Percentiles rank a stretch among this genome's conserved stretches.
Conservation (phyloP, 2,888 invertebrate species). For the Oxystoma pomonae region DNA sequence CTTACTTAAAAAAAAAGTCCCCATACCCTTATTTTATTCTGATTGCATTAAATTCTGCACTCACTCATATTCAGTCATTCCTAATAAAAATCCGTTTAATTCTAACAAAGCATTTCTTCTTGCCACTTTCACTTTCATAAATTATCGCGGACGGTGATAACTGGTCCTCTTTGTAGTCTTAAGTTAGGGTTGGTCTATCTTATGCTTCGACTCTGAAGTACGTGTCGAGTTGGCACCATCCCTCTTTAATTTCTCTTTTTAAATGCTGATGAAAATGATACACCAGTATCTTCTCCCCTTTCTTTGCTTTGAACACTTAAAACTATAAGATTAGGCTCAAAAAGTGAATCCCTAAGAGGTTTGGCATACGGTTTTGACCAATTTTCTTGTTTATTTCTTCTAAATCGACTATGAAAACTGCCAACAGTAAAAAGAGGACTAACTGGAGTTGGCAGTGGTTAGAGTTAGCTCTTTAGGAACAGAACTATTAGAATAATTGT, state of each 20-base stretch:
- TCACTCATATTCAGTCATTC: neutral
- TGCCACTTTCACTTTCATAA: slow-evolving; percentile 29
- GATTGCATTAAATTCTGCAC: no score
- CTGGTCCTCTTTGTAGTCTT: slow-evolving; percentile 32
- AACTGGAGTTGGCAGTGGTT: neutral
- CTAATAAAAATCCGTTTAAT: slow-evolving; percentile 12
- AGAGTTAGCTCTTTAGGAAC: neutral
- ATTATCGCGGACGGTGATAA: slow-evolving; percentile 38
- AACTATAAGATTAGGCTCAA: neutral
- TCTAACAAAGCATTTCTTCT: slow-evolving; percentile 23
- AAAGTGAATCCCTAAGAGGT: neutral
- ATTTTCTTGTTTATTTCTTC: neutral
- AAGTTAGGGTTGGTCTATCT: slow-evolving; percentile 26
- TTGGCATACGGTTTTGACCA: neutral
- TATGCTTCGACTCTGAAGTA: slow-evolving; percentile 29
- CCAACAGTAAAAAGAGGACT: neutral
- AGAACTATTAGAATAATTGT: neutral
- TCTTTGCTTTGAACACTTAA: neutral
- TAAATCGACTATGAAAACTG: neutral
- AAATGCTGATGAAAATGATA: neutral
- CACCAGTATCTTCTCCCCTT: neutral
- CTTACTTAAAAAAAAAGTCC: no score
- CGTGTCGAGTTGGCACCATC: slow-evolving; percentile 31
- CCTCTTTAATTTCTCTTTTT: slow-evolving; percentile 9
- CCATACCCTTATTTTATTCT: no score